Conservation (phyloP, 2,113 vertebrate genomes). For the Monarcha castaneiventris region DNA sequence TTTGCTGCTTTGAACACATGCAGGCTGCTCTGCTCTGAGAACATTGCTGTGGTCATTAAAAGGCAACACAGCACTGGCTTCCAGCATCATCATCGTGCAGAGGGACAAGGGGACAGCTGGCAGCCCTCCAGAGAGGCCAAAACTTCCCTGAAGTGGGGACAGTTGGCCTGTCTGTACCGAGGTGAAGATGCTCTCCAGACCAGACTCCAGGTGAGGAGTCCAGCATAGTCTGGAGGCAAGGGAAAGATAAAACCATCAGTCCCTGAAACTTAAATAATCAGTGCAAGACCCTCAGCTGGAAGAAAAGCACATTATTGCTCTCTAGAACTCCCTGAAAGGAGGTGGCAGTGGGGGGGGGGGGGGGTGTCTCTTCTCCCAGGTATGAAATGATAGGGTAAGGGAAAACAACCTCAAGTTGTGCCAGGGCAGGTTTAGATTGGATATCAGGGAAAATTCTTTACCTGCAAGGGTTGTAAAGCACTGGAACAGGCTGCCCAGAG, state of each 20-base stretch:
- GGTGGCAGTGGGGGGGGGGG: too few species aligned
- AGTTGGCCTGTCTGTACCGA: rapidly evolving
- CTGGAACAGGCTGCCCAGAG: neutral
- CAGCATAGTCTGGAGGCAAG: neutral
- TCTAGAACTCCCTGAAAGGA: neutral
- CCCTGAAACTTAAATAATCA: neutral
- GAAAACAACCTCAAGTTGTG: neutral
- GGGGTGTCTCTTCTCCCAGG: neutral
- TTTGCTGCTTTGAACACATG: neutral
- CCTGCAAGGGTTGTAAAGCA: neutral
- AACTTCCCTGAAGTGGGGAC: neutral
- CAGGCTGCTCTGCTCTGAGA: neutral
- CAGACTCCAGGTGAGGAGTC: neutral
- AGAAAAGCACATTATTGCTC: neutral
- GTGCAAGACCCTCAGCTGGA: neutral
- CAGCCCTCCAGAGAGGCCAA: neutral
- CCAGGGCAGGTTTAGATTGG: neutral
- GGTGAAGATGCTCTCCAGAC: neutral
- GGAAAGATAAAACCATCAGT: neutral
- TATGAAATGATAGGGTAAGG: neutral
- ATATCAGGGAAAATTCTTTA: neutral
- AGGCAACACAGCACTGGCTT: neutral
- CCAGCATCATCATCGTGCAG: rapidly evolving
- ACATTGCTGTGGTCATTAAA: constrained; percentile 26
- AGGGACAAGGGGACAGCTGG: neutral